phyloP scores from a whole-genome alignment of 2,797 vertebrate genomes.

The Sebastolobus alascanus region DNA sequence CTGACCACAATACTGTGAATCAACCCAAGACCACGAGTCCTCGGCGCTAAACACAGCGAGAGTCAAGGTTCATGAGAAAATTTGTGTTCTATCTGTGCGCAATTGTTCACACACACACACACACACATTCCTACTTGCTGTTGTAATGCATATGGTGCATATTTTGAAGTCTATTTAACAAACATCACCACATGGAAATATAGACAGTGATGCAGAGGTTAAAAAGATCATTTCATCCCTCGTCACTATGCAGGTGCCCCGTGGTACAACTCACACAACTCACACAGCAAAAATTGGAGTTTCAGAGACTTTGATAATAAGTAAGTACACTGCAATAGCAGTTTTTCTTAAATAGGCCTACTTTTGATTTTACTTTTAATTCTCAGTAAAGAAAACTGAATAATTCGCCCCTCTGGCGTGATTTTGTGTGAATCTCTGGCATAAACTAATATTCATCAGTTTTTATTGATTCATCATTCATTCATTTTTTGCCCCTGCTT shows the following conservation, averaged over 20 bases:
- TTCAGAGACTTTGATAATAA: not conserved
- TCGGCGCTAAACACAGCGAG: constrained; percentile 55
- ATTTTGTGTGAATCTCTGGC: too few relatives aligned
- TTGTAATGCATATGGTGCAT: not conserved
- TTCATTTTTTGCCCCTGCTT: too few relatives aligned
- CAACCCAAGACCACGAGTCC: constrained; percentile 53
- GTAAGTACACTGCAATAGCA: not conserved
- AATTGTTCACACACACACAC: constrained; percentile 22
- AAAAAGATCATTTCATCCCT: not conserved
- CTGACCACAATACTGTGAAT: constrained; percentile 58
- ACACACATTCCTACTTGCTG: not conserved
- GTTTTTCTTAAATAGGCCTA: too few relatives aligned
- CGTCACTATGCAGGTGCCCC: not conserved
- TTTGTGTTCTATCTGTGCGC: constrained; percentile 34
- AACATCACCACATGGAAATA: not conserved
- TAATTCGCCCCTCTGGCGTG: too few relatives aligned
- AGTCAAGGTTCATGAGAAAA: constrained; percentile 80
- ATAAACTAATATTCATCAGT: too few relatives aligned
- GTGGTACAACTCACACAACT: not conserved
- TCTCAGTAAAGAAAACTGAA: too few relatives aligned
- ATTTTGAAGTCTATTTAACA: not conserved
- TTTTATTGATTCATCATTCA: too few relatives aligned
- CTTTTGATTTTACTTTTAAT: too few relatives aligned
- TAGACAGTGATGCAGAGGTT: not conserved
- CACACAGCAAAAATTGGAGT: not conserved